Evolutionary conservation across 1,140 invertebrate genomes (phyloP), one percentile per base, ranked within the genome.

Genomic region (Bombus superbus): DNA sequence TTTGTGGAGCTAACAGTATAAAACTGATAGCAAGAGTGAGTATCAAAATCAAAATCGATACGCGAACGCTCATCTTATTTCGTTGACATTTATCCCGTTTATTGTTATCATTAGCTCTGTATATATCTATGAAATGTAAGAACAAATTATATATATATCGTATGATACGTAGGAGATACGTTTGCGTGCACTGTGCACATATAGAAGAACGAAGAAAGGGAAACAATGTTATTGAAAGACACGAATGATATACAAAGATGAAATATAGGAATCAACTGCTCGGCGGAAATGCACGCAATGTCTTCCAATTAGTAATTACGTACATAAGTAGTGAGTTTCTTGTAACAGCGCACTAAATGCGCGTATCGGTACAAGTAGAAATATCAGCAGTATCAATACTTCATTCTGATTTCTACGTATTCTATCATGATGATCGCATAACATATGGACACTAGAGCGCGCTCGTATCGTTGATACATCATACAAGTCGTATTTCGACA

Each of bases 11-110:
- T 22, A 94, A 88, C 13, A 94, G 44, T 40, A 86, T 75, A 28
- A 81, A 82, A 38, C 88, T 88, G 72, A 94, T 92, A 15, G 89
- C 64, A 38, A 91, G 69, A 15, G 69, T 91, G 42, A 94, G 89
- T 44, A 91, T 47, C 9, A 91, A 64, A 2, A 92, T 47, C 9
- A 91, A 64, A 2, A 94, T 92, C 5, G 81, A 83, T 28, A 88
- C 28, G 80, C 88, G 93, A 35, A 87, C 82, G 44, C 89, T 85
- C 47, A 91, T 77, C 72, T 90, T 90, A 72, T 81, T 88, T n/a
- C 72, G 38, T 38, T 77, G 89, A 84, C 85, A 91, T 13, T 32
- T 32, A 15, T 79, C 83, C 40, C 18, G 10, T 53, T 18, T 47
- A 11, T 18, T 13, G 15, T 68, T 68, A 66, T 68, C 62, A 3